Base-by-base conservation (phyloP, 2,888 invertebrate species). In the Temnothorax rugatulus region DNA sequence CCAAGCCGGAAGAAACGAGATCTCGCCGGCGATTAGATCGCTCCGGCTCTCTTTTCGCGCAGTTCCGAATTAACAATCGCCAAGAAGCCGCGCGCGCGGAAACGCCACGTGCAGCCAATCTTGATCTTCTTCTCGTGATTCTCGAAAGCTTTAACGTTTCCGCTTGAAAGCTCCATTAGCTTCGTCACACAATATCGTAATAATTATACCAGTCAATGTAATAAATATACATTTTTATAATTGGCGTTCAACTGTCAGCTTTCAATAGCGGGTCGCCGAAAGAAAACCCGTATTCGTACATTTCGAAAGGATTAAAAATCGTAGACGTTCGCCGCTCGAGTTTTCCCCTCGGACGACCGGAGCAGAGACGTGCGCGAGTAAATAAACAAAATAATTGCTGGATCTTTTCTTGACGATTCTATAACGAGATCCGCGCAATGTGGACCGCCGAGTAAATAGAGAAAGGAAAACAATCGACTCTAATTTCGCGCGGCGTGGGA, bases 41-140 rank as follows among this genome's bases (percentile, higher is more conserved):
- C 44, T 54, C 29, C 44, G 68, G 9, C 18, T n/a, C 54, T 13
- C 81, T 82, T 52, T 44, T 34, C 84, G 64, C 57, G 41, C 92
- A 91, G 92, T 92, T 87, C 66, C 68, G 81, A 87, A 91, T 91
- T 89, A 90, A 89, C 90, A 68, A 84, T 89, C 83, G 85, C 50
- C 34, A 47, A 44, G 59, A 69, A 59, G 5, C 34, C 47, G 34
- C 57, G 79, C 69, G 69, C 59, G 59, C 57, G 68, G 25, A 54
- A 47, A 13, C 41, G 15, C 54, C 77, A 68, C 59, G 59, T 47
- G 21, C 29, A 4, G 29, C 15, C 57, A 29, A 1, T 41, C 38
- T 18, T 18, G 15, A 4, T 4, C 21, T 38, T 9, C 11, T 11
- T 29, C 25, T n/a, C 66, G 64, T 1, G 44, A 15, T n/a, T 21